Base-by-base conservation (phyloP, 2,888 invertebrate species). In the Stegana nigrithorax region DNA sequence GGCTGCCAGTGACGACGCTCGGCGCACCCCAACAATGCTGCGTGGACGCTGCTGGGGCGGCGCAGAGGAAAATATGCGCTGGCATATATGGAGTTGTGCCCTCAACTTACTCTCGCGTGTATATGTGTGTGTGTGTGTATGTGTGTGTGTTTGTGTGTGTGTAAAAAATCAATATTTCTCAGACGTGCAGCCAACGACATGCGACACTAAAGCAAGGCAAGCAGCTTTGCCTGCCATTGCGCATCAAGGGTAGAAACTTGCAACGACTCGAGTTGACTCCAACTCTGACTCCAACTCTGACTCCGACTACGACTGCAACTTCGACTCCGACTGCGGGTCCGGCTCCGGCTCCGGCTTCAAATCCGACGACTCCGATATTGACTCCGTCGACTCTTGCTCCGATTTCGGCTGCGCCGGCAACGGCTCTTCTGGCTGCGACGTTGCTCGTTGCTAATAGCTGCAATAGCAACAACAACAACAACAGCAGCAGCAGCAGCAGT, bases 141-240 rank as follows among this genome's bases (percentile, higher is more conserved):
- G n/a, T n/a, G n/a, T n/a, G n/a, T n/a, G n/a, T n/a, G n/a, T n/a
- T n/a, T n/a, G n/a, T n/a, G n/a, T n/a, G n/a, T n/a, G 60, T 42
- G 39, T 63, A 72, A 68, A 71, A 81, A 81, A 80, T 80, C 80
- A 73, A 80, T 80, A 80, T 73, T 76, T 71, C 73, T 80, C 80
- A 80, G 80, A 80, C 82, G 70, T 50, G 29, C 39, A 42, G 36
- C 25, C n/a, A 17, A 23, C 47, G 8, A 23, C 47, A 4, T 6
- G 36, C 55, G 55, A 7, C 32, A 32, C 32, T 55, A 19, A 45
- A 62, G 59, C 64, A 56, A 10, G 6, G 14, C 39, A n/a, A n/a
- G n/a, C n/a, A n/a, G n/a, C n/a, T n/a, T n/a, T n/a, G n/a, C n/a
- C n/a, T n/a, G n/a, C n/a, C n/a, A n/a, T n/a, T n/a, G n/a, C 45